Conservation (phyloP, 2,113 vertebrate species). For the Aspidoscelis tigris region DNA sequence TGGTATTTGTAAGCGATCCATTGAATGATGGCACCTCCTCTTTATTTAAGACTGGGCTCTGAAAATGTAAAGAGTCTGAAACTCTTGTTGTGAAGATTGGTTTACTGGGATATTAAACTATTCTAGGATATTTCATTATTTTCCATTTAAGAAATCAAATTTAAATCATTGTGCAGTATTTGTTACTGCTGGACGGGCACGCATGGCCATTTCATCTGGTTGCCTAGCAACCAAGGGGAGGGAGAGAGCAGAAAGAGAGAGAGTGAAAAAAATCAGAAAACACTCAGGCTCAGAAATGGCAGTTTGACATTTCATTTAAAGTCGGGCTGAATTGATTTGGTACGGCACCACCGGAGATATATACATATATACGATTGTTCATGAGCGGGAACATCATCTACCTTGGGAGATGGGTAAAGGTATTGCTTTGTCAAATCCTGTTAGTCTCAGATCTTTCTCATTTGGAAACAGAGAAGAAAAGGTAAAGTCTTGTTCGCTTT, state of each 20-base stretch:
- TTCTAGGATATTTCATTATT: slow-evolving; percentile 63
- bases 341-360: slow-evolving; percentile 20
- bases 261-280: slow-evolving; percentile 67
- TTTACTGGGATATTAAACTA: slow-evolving; percentile 47
- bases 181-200: slow-evolving; percentile 68
- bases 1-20: background rate
- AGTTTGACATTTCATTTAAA: slow-evolving; percentile 66
- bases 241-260: slow-evolving; percentile 49
- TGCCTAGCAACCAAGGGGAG: slow-evolving; percentile 74
- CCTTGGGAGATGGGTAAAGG: slow-evolving; percentile 30
- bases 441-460: slow-evolving; percentile 12
- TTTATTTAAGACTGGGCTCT: background rate
- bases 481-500: slow-evolving; percentile 10
- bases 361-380: slow-evolving; percentile 39
- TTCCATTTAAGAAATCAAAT: slow-evolving; percentile 55
- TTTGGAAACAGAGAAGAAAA: slow-evolving; percentile 45
- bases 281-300: slow-evolving; percentile 54
- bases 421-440: slow-evolving; percentile 48
- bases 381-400: slow-evolving; percentile 56
- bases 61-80: slow-evolving; percentile 30
- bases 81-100: slow-evolving; percentile 50
- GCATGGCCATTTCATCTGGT: slow-evolving; percentile 68
- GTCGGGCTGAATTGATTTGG: slow-evolving; percentile 42
- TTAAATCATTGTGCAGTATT: slow-evolving; percentile 71
- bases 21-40: background rate